Evolutionary conservation across 2,797 vertebrate genomes (phyloP).

Genomic region (Remorina albescens): DNA sequence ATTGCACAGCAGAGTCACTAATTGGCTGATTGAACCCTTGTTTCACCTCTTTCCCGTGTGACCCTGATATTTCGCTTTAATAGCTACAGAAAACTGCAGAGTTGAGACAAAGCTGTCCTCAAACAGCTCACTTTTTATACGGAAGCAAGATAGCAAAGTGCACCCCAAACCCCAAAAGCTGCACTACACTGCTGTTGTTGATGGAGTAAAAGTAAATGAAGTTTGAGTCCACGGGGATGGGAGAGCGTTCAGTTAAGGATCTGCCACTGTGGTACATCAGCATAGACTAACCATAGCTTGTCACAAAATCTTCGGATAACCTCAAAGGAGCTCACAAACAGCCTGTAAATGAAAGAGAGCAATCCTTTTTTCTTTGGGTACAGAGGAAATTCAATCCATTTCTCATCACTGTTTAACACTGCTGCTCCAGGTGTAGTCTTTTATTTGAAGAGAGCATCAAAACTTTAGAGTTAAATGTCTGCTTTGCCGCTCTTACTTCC

Average conservation of each 20-base stretch:
- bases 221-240: conserved; percentile 50
- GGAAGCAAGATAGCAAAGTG: conserved; percentile 42
- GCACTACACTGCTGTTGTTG: conserved; percentile 42
- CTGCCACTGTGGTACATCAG: conserved; percentile 44
- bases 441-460: conserved; percentile 38
- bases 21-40: conserved; percentile 71
- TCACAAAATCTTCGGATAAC: conserved; percentile 51
- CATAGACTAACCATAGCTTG: conserved; percentile 23
- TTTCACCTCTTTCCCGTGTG: conserved; percentile 59
- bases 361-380: conserved; percentile 53
- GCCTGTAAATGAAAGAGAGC: conserved; percentile 59
- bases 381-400: conserved; percentile 45
- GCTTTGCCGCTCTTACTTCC: conserved; percentile 22
- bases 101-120: conserved; percentile 69
- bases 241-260: conserved; percentile 34
- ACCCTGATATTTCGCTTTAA: conserved; percentile 78
- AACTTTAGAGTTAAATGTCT: conserved; percentile 17
- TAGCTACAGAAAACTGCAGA: conserved; percentile 68
- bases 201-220: conserved; percentile 52
- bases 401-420: conserved; percentile 27
- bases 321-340: conserved; percentile 64
- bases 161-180: conserved; percentile 32
- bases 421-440: conserved; percentile 50
- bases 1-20: conserved; percentile 53
- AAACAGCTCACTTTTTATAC: conserved; percentile 62